Conservation (phyloP, 2,113 vertebrate species). For the Dendropsophus ebraccatus region DNA sequence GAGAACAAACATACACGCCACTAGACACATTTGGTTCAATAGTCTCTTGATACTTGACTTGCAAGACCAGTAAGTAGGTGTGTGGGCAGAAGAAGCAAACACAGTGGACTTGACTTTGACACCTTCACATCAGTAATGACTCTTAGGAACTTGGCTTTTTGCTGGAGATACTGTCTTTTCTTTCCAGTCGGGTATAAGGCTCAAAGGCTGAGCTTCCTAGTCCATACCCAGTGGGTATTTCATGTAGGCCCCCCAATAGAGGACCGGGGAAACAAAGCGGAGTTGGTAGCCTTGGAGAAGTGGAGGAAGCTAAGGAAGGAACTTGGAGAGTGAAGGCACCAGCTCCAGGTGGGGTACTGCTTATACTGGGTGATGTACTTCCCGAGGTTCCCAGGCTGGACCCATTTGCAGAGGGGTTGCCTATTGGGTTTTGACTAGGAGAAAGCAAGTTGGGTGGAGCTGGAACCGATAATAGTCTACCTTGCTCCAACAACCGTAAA, state of each 20-base stretch:
- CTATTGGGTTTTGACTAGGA: conserved; percentile 57
- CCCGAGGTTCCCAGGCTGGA: conserved; percentile 72
- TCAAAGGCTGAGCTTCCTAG: conserved; percentile 89
- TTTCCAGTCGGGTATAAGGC: conserved; percentile 85
- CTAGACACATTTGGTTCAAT: conserved; percentile 22
- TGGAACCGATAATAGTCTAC: conserved; percentile 82
- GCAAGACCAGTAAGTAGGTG: conserved; percentile 31
- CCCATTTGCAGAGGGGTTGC: conserved; percentile 66
- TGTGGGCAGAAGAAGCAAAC: conserved; percentile 18
- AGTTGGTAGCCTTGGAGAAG: conserved; percentile 72
- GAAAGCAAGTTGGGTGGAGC: conserved; percentile 78
- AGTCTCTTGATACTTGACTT: conserved; percentile 53
- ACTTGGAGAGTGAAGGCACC: conserved; percentile 76
- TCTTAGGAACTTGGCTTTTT: conserved; percentile 82
- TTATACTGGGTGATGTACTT: conserved; percentile 71
- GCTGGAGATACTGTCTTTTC: conserved; percentile 75
- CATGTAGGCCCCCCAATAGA: conserved; percentile 76
- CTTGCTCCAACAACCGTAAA: conserved; percentile 90
- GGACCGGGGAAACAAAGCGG: conserved; percentile 81
- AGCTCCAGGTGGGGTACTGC: conserved; percentile 65
- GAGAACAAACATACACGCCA: conserved; percentile 49
- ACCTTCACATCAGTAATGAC: neutral
- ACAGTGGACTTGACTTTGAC: conserved; percentile 59
- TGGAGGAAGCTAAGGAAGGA: conserved; percentile 70
- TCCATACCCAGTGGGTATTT: conserved; percentile 77